Percentiles rank a stretch among this genome's conserved stretches.
Evolutionary conservation across 2,888 invertebrate species (phyloP).

Genomic region (Tiliacea citrago): DNA sequence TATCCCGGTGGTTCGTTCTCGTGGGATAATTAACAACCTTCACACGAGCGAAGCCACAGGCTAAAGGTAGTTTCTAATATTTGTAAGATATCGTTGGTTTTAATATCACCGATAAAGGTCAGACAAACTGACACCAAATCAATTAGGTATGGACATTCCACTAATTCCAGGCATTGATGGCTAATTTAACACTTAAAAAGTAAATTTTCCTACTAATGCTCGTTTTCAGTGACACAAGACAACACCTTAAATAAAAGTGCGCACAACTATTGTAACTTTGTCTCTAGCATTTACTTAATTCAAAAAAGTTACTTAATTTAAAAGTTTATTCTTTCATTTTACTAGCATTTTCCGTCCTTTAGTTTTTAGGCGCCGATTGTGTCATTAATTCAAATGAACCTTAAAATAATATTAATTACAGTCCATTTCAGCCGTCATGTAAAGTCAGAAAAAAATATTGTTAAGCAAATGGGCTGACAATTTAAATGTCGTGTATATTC

Average conservation of each 20-base stretch:
- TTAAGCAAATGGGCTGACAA: too few species aligned
- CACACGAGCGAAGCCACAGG: background rate
- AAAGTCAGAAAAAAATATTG: too few species aligned
- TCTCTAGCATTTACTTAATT: background rate
- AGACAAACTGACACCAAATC: too few species aligned
- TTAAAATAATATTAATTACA: background rate
- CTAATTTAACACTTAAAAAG: background rate
- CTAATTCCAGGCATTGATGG: background rate
- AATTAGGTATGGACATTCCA: too few species aligned
- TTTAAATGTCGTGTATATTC: too few species aligned
- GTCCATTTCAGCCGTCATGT: background rate
- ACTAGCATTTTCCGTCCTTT: background rate
- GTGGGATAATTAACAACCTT: background rate
- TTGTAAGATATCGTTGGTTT: background rate
- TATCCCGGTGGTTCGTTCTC: background rate
- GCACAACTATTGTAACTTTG: background rate
- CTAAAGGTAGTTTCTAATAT: background rate
- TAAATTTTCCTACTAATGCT: background rate
- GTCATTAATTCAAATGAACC: background rate
- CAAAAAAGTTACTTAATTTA: too few species aligned
- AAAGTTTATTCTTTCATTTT: background rate
- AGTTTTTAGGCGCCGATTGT: background rate
- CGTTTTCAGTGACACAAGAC: background rate
- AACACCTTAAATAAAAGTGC: background rate
- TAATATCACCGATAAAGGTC: too few species aligned